Base-by-base conservation (phyloP, 2,888 invertebrate species). In the Deilephila porcellus region DNA sequence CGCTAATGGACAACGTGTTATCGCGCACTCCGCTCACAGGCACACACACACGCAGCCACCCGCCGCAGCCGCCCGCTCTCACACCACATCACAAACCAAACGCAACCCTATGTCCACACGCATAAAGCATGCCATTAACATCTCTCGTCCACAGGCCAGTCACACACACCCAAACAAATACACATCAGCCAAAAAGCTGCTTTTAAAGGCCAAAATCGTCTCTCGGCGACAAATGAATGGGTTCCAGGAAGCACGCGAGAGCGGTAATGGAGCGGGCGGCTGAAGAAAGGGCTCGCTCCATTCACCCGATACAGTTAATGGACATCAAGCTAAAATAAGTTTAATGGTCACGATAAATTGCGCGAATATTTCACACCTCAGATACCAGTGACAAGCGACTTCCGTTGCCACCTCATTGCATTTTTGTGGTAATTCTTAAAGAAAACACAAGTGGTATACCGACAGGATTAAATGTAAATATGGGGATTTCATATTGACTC, bases 1-100 rank as follows among this genome's bases (percentile, higher is more conserved):
- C 90, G 86, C 88, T 94, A 94, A 94, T 94, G 93, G 93, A 93
- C 83, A 87, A 90, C 86, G 83, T 83, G 86, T 90, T 93, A 93
- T 93, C 93, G 87, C 84, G 77, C 86, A 83, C 85, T 79, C 84
- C 82, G 80, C 82, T 84, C 85, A 85, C 85, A 83, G 85, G 81
- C 82, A 80, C 83, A 83, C 85, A 85, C 85, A 83, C 85, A 81
- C 82, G 80, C 83, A 83, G 83, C 84, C 85, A 83, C 85, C 81
- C 82, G 80, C 83, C 83, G 83, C 84, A 85, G 79, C 82, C 80
- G 80, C 80, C 79, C 77, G 75, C 75, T 56, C 56, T 56, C 78
- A 77, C 83, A 83, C 82, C 80, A 80, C 77, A 82, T 79, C 45
- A 80, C 78, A 75, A 77, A 73, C 78, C 76, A 75, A 77, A 76